Evolutionary conservation across 2,113 vertebrate species (phyloP).

Genomic region (Athene noctua): DNA sequence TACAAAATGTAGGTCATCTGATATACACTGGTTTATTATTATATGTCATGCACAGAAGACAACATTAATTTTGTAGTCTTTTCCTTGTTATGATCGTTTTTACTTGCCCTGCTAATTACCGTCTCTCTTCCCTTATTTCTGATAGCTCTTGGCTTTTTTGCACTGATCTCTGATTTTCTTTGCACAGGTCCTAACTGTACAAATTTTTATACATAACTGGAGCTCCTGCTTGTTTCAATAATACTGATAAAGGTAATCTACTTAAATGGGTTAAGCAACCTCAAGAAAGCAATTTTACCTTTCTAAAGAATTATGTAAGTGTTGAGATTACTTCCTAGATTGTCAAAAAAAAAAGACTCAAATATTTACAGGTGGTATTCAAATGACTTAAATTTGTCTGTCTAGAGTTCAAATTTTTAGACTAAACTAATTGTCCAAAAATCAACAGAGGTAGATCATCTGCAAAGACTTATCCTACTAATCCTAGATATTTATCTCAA

Average conservation of each 20-base stretch:
- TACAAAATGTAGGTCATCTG: background rate
- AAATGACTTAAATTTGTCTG: background rate
- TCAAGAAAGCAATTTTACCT: background rate
- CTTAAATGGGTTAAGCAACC: background rate
- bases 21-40: too few species aligned
- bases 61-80: background rate
- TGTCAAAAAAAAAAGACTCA: background rate
- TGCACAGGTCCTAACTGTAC: background rate
- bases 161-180: background rate
- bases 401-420: background rate
- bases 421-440: background rate
- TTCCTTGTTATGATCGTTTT: background rate
- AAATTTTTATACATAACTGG: background rate
- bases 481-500: background rate
- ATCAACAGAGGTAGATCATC: background rate
- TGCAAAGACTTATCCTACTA: background rate
- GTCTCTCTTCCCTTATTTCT: background rate
- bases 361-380: background rate
- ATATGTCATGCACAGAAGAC: background rate
- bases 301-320: background rate
- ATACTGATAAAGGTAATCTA: background rate
- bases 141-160: background rate
- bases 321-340: background rate
- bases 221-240: background rate
- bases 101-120: background rate